These are phyloP conservation scores for Orthonevra nobilis DNA, from an alignment of 2,888 invertebrate genomes.

Conservation along the genomic window DNA sequence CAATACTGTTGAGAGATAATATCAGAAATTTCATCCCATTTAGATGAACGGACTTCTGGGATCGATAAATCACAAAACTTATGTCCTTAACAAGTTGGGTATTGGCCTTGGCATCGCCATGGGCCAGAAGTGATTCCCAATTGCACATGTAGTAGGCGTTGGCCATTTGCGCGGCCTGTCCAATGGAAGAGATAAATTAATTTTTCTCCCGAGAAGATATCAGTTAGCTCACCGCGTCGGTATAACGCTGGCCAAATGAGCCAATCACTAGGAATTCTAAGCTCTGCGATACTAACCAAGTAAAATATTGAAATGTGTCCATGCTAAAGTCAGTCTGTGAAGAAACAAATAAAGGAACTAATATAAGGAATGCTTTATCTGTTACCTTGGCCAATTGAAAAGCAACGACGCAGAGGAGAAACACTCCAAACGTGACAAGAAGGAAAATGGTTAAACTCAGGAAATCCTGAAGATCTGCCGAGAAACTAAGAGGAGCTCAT, in stretches of 20 bases:
- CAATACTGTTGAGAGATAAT: constrained; percentile 58
- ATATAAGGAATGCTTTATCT: too few species aligned
- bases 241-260: constrained; percentile 38
- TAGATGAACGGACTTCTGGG: constrained; percentile 59
- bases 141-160: constrained; percentile 55
- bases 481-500: constrained; percentile 18
- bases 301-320: constrained; percentile 26
- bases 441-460: constrained; percentile 29
- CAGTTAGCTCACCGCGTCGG: constrained; percentile 42
- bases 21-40: constrained; percentile 60
- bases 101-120: constrained; percentile 43
- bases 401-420: constrained; percentile 43
- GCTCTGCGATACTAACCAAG: constrained; percentile 40
- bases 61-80: constrained; percentile 63
- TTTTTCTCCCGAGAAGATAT: background rate
- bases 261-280: constrained; percentile 42
- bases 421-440: constrained; percentile 39
- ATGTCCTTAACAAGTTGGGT: constrained; percentile 58
- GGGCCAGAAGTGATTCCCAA: constrained; percentile 41
- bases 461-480: constrained; percentile 34
- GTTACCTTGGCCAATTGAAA: constrained; percentile 49
- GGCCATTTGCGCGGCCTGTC: constrained; percentile 43
- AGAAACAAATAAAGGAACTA: background rate
- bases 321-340: constrained; percentile 18
- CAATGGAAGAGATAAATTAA: background rate